Percentiles rank a stretch among this genome's conserved stretches.
Evolutionary conservation across 2,113 vertebrate species (phyloP).

Genomic region (Aythya baeri): DNA sequence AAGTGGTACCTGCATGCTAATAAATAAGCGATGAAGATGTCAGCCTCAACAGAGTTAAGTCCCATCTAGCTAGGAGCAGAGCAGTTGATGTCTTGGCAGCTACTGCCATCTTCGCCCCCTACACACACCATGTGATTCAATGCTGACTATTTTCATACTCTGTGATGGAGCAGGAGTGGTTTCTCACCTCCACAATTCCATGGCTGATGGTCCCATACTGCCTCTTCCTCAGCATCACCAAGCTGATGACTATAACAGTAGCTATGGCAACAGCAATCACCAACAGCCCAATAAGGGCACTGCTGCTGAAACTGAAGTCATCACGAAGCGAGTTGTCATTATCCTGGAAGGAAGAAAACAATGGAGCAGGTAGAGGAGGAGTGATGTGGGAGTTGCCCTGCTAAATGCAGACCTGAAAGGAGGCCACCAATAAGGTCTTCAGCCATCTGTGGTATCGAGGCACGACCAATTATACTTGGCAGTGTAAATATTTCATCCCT

Average conservation of each 20-base stretch:
- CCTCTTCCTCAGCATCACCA: slow-evolving; percentile 96
- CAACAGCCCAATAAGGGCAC: slow-evolving; percentile 91
- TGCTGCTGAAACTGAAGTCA: slow-evolving; percentile 93
- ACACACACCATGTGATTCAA: background rate
- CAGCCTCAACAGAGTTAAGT: background rate
- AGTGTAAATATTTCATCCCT: background rate
- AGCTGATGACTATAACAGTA: slow-evolving; percentile 94
- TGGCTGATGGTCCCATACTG: slow-evolving; percentile 98
- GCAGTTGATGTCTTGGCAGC: background rate
- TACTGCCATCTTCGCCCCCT: background rate
- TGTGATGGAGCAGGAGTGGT: background rate
- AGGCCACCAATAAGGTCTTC: background rate
- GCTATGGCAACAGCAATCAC: slow-evolving; percentile 96
- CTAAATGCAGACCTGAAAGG: background rate
- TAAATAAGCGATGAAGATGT: rapidly evolving
- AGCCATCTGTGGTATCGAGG: background rate
- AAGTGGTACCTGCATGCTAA: background rate
- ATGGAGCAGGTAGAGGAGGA: background rate
- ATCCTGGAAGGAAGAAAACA: slow-evolving; percentile 77
- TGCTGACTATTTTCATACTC: background rate
- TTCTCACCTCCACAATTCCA: slow-evolving; percentile 95
- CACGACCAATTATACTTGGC: background rate
- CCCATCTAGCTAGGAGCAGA: background rate
- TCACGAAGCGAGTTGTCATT: slow-evolving; percentile 85
- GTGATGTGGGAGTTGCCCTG: background rate